Evolutionary conservation across 2,797 vertebrate genomes (phyloP), one percentile per base, ranked within the genome.

Genomic region (Acrossocheilus wenchowensis): DNA sequence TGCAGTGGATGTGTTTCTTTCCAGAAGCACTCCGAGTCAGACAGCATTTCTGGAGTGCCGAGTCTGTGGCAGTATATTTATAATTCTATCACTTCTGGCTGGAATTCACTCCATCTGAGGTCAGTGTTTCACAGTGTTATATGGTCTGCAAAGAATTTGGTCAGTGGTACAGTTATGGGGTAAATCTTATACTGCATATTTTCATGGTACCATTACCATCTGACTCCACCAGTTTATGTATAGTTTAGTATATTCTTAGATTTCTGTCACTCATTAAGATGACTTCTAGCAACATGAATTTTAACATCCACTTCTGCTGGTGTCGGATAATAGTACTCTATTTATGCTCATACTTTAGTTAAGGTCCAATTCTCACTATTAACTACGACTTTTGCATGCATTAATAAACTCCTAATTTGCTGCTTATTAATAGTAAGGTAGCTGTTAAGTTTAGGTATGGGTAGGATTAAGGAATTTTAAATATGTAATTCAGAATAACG

Each of bases 1-100:
- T 85, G 48, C 64, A 71, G 48, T 71, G 64, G 34, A 71, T 41
- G 73, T 26, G 34, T 68, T n/a, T 78, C 39, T 71, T 85, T 79
- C 75, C 74, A 84, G 45, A 68, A 52, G 60, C 34, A 5, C 60
- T 66, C 21, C 2, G 11, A 30, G 81, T 11, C 57, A 3, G 45
- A 50, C 64, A 34, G 62, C 26, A 81, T 50, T 50, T 36, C 26
- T 48, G 26, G 17, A 54, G 66, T 82, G 80, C 8, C 1, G 7
- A 45, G 15, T 26, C 23, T 64, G 4, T 79, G 78, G 36, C 15
- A 68, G 64, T 68, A 36, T 68, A 36, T 68, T 68, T 36, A 36
- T 34, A 71, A 52, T 36, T 84, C 17, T 78, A 41, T 84, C 83
- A 78, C 62, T 78, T 43, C 43, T 66, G 82, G 19, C 45, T 52